Evolutionary conservation across 2,113 vertebrate species (phyloP), one percentile per base, ranked within the genome.

Genomic region (Hypanus sabinus): DNA sequence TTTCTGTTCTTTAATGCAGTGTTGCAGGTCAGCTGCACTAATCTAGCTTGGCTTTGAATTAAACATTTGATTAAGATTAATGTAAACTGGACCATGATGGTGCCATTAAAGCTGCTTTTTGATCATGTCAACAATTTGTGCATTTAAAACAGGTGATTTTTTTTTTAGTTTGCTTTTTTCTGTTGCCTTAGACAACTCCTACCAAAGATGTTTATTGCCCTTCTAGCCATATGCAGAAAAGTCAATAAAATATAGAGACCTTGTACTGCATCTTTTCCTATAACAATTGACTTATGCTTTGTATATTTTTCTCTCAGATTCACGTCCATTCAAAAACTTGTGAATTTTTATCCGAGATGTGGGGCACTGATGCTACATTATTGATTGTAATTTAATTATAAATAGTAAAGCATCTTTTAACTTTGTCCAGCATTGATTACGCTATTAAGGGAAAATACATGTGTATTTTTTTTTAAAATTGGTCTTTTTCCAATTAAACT

Each of bases 101-200:
- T 93, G 91, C 70, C 60, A 90, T 73, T 93, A 93, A 93, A 93
- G 91, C 36, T 93, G 46, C 33, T 38, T 75, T 93, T 93, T 93
- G 91, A 93, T 14, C 91, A 93, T 73, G 70, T 46, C 68, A 75
- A 70, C 22, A 93, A 93, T 38, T 27, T 93, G 91, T 93, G 71
- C 70, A 93, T 93, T 20, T 73, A 46, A 90, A 93, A 36, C 70
- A 93, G 71, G 60, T 93, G 90, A 36, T 71, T 92, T 92, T 92
- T 11, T 0, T 92, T 92, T 11, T 3, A 71, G 65, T 71, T 73
- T 73, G 90, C 22, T 55, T 93, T 93, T 93, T 93, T 46, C 91
- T 73, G 22, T 73, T 93, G 91, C 70, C 70, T 73, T 73, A 55
- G 91, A 75, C 68, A 93, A 75, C 70, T 93, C 73, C 70, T 46